Evolutionary conservation across 2,888 invertebrate species (phyloP).

Genomic region (Hartigia nigra): DNA sequence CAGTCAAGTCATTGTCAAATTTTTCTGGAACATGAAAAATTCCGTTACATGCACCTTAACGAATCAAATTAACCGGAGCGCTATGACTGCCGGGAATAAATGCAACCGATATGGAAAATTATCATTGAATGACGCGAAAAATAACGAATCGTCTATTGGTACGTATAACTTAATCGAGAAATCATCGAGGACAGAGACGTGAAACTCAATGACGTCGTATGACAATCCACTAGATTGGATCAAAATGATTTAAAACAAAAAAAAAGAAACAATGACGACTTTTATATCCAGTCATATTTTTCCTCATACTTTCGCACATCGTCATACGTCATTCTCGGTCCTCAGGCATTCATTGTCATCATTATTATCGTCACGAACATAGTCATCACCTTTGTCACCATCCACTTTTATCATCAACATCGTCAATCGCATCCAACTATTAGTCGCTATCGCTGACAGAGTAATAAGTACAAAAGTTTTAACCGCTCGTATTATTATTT

Average conservation of each 20-base stretch:
- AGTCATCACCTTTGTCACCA: conserved; percentile 20
- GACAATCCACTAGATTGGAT: background rate
- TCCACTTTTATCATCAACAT: conserved; percentile 17
- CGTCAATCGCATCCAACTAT: conserved; percentile 10
- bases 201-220: background rate
- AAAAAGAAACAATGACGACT: background rate
- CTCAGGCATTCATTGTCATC: conserved; percentile 28
- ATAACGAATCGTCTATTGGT: background rate
- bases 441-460: conserved; percentile 35
- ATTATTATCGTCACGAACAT: conserved; percentile 2
- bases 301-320: conserved; percentile 12
- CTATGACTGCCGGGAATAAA: background rate
- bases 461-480: conserved; percentile 49
- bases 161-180: background rate
- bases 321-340: conserved; percentile 11
- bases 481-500: conserved; percentile 19
- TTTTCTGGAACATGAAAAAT: background rate
- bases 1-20: background rate
- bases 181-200: background rate
- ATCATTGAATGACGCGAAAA: background rate
- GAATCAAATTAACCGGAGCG: background rate
- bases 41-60: background rate
- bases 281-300: background rate
- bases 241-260: background rate
- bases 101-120: background rate